Evolutionary conservation across 2,888 invertebrate genomes (phyloP).

Genomic region (Drosophila kambysellisi): DNA sequence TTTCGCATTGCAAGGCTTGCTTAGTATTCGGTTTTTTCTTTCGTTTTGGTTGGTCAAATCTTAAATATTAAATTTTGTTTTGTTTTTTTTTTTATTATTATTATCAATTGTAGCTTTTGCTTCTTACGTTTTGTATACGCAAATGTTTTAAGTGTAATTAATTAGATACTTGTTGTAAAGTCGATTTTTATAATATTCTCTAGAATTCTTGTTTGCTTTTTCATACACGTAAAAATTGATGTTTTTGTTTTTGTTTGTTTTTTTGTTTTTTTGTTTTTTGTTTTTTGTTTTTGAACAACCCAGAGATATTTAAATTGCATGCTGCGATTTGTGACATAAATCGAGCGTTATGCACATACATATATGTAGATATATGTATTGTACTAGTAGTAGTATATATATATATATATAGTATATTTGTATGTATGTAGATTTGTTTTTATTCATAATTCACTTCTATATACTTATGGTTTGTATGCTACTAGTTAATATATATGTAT

Average conservation of each 20-base stretch:
- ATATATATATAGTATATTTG: conserved; percentile 20
- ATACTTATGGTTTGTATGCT: conserved; percentile 3
- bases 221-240: conserved; percentile 50
- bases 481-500: conserved; percentile 24
- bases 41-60: conserved; percentile 63
- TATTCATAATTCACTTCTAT: conserved; percentile 19
- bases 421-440: conserved; percentile 38
- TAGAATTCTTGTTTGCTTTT: conserved; percentile 41
- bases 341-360: conserved; percentile 39
- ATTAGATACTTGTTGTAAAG: conserved; percentile 38
- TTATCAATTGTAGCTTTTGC: conserved; percentile 51
- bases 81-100: conserved; percentile 28
- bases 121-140: conserved; percentile 44
- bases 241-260: conserved; percentile 21
- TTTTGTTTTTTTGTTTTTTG: conserved; percentile 18
- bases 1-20: conserved; percentile 42
- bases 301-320: conserved; percentile 54
- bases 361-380: conserved; percentile 42
- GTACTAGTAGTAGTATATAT: conserved; percentile 18
- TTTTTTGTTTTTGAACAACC: conserved; percentile 49
- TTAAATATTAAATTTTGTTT: conserved; percentile 49
- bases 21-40: conserved; percentile 38
- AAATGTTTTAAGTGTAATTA: conserved; percentile 34
- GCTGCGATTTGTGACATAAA: conserved; percentile 43
- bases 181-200: conserved; percentile 52